Evolutionary conservation across 2,888 invertebrate species (phyloP).

Genomic region (Doris montereyensis): DNA sequence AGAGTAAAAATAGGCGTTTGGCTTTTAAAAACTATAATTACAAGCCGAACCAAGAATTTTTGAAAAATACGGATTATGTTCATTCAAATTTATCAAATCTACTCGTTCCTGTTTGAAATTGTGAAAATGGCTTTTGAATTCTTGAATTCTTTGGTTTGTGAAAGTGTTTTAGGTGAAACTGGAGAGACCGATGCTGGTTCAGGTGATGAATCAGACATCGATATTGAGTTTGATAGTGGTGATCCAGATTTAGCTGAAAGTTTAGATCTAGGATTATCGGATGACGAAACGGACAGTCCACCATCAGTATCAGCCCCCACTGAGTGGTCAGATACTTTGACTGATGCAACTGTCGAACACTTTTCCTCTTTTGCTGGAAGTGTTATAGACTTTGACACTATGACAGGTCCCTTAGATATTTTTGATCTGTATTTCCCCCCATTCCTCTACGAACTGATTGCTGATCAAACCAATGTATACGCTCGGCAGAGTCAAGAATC

Average conservation of each 20-base stretch:
- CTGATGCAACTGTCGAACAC: not conserved
- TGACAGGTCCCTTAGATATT: not conserved
- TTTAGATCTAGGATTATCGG: not conserved
- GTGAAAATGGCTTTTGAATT: not conserved
- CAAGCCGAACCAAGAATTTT: not conserved
- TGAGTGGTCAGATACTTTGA: slow-evolving; percentile 3
- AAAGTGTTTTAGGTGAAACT: slow-evolving; percentile 2
- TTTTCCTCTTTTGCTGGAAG: not conserved
- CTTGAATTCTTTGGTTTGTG: not conserved
- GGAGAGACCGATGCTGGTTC: not conserved
- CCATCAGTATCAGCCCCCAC: not conserved
- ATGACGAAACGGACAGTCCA: not conserved
- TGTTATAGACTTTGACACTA: not conserved
- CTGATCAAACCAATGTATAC: not conserved
- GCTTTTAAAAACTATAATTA: not conserved
- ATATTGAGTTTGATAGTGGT: slow-evolving; percentile 5
- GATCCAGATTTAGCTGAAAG: too few relatives aligned
- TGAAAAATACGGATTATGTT: not conserved
- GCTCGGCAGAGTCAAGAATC: too few relatives aligned
- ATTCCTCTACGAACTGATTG: not conserved
- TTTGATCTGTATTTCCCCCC: slow-evolving; percentile 11
- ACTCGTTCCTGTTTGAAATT: not conserved
- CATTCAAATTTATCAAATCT: not conserved
- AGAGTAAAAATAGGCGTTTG: not conserved
- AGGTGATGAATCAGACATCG: not conserved